A percentile compares a stretch with the other conserved stretches of the same genome.
Conservation (phyloP, 1,140 invertebrate genomes). For the Pissodes strobi region DNA sequence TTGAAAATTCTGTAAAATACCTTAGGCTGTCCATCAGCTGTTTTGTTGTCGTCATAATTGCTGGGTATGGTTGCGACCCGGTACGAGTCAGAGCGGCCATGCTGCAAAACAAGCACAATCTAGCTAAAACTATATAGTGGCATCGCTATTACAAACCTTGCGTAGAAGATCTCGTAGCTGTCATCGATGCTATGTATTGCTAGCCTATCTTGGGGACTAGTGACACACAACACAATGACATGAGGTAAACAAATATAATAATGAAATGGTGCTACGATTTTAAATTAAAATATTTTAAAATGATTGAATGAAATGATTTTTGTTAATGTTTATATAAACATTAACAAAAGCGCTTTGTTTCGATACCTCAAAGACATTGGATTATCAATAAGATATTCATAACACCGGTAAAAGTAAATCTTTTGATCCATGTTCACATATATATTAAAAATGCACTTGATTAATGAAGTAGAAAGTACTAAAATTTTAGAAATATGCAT, state of each 20-base stretch:
- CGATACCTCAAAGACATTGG: too few relatives aligned
- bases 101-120: conserved; percentile 66
- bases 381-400: too few relatives aligned
- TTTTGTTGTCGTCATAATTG: conserved; percentile 91
- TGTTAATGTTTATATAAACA: too few relatives aligned
- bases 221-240: conserved; percentile 1
- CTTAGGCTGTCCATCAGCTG: conserved; percentile 90
- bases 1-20: conserved; percentile 58
- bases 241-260: conserved; percentile 7
- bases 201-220: background rate
- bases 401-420: too few relatives aligned
- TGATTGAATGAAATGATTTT: too few relatives aligned
- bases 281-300: too few relatives aligned
- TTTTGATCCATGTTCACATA: too few relatives aligned
- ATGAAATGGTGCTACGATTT: too few relatives aligned
- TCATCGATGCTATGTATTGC: conserved; percentile 2
- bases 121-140: conserved; percentile 19
- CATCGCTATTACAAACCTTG: conserved; percentile 24
- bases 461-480: too few relatives aligned
- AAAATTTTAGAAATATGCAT: too few relatives aligned
- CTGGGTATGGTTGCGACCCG: conserved; percentile 86
- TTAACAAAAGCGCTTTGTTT: too few relatives aligned
- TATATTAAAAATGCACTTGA: too few relatives aligned
- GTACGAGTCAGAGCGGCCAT: conserved; percentile 91
- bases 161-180: background rate